These are phyloP conservation scores for Parambassis ranga DNA, from an alignment of 2,797 vertebrate species.

Conservation along the genomic window DNA sequence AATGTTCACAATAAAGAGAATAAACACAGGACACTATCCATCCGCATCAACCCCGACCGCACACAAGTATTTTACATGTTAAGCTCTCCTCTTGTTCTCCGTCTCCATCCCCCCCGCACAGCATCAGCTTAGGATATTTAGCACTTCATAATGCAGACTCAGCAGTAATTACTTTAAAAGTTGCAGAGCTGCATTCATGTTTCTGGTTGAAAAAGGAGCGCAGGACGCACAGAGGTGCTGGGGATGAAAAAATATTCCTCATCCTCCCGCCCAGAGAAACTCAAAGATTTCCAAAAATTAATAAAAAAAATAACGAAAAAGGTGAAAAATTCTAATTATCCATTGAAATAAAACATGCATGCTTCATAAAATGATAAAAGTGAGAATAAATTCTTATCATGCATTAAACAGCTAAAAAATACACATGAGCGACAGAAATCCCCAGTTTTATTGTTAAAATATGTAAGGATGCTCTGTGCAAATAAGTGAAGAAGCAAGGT, in stretches of 20 bases:
- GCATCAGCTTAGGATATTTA: conserved; percentile 52
- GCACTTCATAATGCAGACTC: conserved; percentile 71
- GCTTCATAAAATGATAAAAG: conserved; percentile 2
- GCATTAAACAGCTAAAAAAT: conserved; percentile 25
- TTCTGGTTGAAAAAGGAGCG: conserved; percentile 59
- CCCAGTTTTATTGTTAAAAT: conserved; percentile 7
- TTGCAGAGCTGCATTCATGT: conserved; percentile 56
- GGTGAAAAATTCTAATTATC: neutral
- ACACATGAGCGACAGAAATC: neutral
- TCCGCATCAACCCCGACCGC: conserved; percentile 69
- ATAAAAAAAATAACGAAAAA: conserved; percentile 9
- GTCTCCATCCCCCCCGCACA: conserved; percentile 53
- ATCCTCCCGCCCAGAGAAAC: conserved; percentile 37
- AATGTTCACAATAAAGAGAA: conserved; percentile 84
- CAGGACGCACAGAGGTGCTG: conserved; percentile 28
- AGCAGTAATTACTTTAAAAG: conserved; percentile 76
- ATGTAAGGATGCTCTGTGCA: conserved; percentile 51
- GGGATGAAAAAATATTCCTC: conserved; percentile 27
- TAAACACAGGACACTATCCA: conserved; percentile 67
- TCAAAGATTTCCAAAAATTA: conserved; percentile 6
- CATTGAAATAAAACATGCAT: conserved; percentile 14
- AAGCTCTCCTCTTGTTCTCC: conserved; percentile 58
- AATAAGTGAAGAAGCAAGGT: conserved; percentile 71
- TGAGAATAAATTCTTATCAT: conserved; percentile 20
- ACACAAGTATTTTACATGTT: conserved; percentile 50